These are phyloP conservation scores for Rhinatrema bivittatum DNA, from an alignment of 2,797 vertebrate genomes.

Conservation along the genomic window DNA sequence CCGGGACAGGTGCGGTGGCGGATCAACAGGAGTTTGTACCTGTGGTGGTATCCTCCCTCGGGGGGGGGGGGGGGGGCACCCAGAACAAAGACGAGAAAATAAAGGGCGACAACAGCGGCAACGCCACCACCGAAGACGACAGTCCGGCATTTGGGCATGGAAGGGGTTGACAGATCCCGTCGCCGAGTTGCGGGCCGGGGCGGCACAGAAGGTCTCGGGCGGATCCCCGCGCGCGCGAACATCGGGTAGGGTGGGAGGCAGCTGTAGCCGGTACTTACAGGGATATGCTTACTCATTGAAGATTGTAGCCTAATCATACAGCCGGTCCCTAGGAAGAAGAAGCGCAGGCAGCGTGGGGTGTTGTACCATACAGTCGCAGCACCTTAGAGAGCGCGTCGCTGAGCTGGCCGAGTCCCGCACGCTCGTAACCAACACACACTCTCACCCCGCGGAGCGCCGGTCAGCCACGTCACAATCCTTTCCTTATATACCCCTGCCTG, in stretches of 20 bases:
- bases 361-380: constrained; percentile 40
- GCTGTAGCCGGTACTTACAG: constrained; percentile 79
- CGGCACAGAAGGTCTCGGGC: background rate
- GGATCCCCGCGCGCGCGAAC: background rate
- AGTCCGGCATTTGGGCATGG: background rate
- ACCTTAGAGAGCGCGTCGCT: no score
- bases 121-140: background rate
- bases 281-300: constrained; percentile 99
- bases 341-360: constrained; percentile 5
- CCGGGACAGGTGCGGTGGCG: no score
- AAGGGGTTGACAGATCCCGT: no score
- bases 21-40: no score
- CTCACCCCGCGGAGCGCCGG: background rate
- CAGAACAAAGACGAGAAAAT: constrained; percentile 30
- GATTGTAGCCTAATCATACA: constrained; percentile 98
- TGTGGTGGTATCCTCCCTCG: background rate
- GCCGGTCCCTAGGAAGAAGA: constrained; percentile 74
- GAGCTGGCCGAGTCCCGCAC: no score
- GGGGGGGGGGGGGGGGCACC: no score
- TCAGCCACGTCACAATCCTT: background rate
- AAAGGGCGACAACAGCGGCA: background rate
- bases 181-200: background rate
- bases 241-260: background rate
- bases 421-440: no score
- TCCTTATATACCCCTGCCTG: background rate